phyloP scores from a whole-genome alignment of 2,113 vertebrate species.

The Prunella fulvescens region DNA sequence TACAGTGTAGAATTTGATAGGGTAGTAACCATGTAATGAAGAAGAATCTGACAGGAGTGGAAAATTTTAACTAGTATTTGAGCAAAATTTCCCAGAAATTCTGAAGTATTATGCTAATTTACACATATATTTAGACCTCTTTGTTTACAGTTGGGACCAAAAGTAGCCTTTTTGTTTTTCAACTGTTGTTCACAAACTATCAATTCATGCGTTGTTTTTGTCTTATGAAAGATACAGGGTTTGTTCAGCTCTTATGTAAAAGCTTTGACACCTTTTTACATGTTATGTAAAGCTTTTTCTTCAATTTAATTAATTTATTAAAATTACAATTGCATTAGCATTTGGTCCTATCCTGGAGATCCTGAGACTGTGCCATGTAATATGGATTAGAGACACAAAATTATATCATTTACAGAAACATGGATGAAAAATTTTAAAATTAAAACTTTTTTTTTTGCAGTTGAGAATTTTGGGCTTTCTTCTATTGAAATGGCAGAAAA shows the following conservation, averaged over 20 bases:
- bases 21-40: not conserved
- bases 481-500: not conserved
- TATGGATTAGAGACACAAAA: not conserved
- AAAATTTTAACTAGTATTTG: not conserved
- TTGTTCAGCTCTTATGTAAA: not conserved
- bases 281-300: not conserved
- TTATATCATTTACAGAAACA: not conserved
- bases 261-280: not conserved
- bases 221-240: not conserved
- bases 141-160: not conserved
- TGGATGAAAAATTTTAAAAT: not conserved
- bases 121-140: not conserved
- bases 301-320: not conserved
- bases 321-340: not conserved
- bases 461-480: not conserved
- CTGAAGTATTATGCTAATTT: not conserved
- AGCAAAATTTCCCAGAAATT: not conserved
- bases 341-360: not conserved
- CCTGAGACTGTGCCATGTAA: not conserved
- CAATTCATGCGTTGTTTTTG: not conserved
- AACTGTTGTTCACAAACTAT: not conserved
- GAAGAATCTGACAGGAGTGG: not conserved
- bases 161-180: not conserved
- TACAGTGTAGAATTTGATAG: not conserved
- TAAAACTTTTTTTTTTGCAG: not conserved